Conservation (phyloP, 2,797 vertebrate species). For the Tauraco hartlaubi region DNA sequence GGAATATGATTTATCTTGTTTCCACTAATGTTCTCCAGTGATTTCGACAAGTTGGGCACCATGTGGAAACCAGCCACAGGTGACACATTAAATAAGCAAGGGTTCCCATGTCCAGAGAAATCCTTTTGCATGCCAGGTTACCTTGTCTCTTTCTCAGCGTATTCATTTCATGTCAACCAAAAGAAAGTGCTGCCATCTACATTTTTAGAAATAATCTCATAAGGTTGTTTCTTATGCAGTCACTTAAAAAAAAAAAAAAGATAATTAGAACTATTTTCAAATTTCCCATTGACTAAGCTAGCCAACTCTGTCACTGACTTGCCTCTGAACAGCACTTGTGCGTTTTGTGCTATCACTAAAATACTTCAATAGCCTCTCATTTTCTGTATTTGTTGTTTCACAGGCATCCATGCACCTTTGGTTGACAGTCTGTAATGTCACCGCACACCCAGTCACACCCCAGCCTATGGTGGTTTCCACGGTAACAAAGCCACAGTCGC, state of each 20-base stretch:
- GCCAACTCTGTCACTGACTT: neutral
- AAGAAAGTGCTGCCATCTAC: neutral
- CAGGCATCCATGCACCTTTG: conserved; percentile 35
- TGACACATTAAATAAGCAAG: neutral
- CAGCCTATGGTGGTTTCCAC: conserved; percentile 70
- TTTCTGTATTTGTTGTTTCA: conserved; percentile 27
- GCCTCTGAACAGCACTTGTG: neutral
- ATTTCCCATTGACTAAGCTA: neutral
- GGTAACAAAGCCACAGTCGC: conserved; percentile 67
- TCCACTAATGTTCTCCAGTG: neutral
- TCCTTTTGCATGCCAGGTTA: neutral
- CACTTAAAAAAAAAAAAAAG: neutral
- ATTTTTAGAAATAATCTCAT: neutral
- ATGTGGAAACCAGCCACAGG: neutral
- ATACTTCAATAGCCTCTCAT: neutral
- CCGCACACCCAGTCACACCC: conserved; percentile 23
- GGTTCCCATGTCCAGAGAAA: neutral
- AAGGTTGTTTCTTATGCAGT: neutral
- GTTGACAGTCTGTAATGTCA: conserved; percentile 60
- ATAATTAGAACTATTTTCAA: conserved; percentile 25
- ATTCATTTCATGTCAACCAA: neutral
- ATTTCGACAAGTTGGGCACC: neutral
- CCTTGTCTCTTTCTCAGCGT: neutral
- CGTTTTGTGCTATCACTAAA: neutral
- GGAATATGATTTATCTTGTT: neutral